Evolutionary conservation across 2,113 vertebrate species (phyloP), one percentile per base, ranked within the genome.

Genomic region (Calyptomena viridis): DNA sequence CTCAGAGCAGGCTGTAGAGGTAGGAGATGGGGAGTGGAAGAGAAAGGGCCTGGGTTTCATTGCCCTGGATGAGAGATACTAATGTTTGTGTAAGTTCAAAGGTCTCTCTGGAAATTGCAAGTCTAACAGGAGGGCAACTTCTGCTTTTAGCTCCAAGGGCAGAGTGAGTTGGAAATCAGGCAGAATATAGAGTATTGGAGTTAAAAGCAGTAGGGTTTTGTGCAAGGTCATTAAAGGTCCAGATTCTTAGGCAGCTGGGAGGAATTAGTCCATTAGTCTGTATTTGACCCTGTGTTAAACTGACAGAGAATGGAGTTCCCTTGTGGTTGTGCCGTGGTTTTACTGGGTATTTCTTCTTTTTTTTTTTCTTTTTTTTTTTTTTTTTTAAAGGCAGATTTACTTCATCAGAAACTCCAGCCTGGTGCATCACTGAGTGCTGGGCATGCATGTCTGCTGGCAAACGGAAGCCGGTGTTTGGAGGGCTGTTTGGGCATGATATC

Each of bases 241-340:
- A 80, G 58, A 58, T 59, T 86, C 35, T 83, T 66, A 27, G 72
- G 92, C 50, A 93, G 33, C 68, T 81, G 73, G 59, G 47, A 90
- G 31, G 42, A 33, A 64, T 95, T 92, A 71, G 30, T 89, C 33
- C 18, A 14, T 83, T 83, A 88, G 53, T 83, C 67, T 85, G 31
- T 46, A 42, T 89, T 33, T 94, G 88, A 91, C 63, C 58, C 33
- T 55, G 37, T 71, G 69, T 89, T 89, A 89, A 89, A 93, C 62
- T 80, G 39, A 39, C 35, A 93, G 63, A 86, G 63, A 88, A 84
- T 42, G 88, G 85, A 94, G 87, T 93, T 96, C 79, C 85, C 79
- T 92, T 92, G 59, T 86, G 89, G 55, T 68, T n/a, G 22, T 91
- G 42, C 76, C 93, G 68, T 90, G 68, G 87, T 81, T 94, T 67